phyloP scores from a whole-genome alignment of 2,113 vertebrate genomes.

The Ictalurus furcatus region DNA sequence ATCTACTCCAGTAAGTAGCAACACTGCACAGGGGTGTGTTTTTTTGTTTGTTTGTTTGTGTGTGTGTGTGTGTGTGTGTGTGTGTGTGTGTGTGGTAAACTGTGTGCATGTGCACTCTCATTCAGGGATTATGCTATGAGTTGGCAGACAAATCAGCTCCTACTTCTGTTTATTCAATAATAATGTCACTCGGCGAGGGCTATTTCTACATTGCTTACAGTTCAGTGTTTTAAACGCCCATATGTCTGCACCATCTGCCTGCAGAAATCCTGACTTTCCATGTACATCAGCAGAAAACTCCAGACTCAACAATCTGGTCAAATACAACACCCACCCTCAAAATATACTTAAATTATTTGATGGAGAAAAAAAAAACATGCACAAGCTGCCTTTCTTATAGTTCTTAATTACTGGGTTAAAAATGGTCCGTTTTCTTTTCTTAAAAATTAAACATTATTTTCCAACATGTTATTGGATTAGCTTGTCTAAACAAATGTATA shows the following conservation, averaged over 20 bases:
- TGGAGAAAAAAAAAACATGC: not conserved
- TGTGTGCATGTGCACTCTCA: conserved; percentile 59
- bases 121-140: conserved; percentile 48
- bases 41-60: not conserved
- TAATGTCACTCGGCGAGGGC: conserved; percentile 4
- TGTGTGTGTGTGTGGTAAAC: conserved; percentile 57
- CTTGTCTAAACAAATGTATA: not conserved
- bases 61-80: conserved; percentile 49
- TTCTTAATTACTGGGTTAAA: not conserved
- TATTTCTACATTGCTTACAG: conserved; percentile 50
- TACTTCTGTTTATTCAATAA: conserved; percentile 36
- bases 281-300: conserved; percentile 4
- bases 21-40: not conserved
- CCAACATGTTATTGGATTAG: not conserved
- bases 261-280: conserved; percentile 51
- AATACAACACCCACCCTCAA: not conserved
- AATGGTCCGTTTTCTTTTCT: not conserved
- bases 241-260: conserved; percentile 75
- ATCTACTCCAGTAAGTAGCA: not conserved
- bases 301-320: conserved; percentile 1
- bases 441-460: not conserved
- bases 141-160: conserved; percentile 17
- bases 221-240: conserved; percentile 67
- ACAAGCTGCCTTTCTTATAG: not conserved
- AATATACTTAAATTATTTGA: not conserved